phyloP scores from a whole-genome alignment of 2,888 invertebrate genomes.

The Epirrhoe tristata region DNA sequence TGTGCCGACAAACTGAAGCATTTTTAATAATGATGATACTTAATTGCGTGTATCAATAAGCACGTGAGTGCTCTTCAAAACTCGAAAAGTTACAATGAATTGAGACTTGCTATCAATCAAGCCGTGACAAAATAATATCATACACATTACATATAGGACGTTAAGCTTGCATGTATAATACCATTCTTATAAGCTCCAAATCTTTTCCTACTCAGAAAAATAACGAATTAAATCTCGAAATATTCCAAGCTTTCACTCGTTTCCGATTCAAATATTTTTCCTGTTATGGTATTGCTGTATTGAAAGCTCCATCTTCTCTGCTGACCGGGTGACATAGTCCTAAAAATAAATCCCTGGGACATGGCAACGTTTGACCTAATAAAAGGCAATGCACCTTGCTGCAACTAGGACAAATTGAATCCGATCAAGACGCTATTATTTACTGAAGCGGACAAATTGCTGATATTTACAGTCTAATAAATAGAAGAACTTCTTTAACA shows the following conservation, averaged over 20 bases:
- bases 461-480: not conserved
- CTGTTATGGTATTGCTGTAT: not conserved
- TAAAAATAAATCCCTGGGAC: not conserved
- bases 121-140: too few species aligned
- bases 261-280: not conserved
- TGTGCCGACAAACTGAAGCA: too few species aligned
- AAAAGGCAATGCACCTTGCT: conserved; percentile 1
- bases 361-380: not conserved
- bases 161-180: too few species aligned
- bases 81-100: too few species aligned
- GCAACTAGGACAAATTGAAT: not conserved
- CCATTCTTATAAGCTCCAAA: too few species aligned
- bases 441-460: not conserved
- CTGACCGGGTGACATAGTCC: not conserved
- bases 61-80: too few species aligned
- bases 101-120: too few species aligned
- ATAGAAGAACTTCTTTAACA: too few species aligned
- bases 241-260: not conserved
- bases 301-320: not conserved
- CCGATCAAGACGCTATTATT: not conserved
- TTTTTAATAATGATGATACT: too few species aligned
- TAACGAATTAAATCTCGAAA: not conserved
- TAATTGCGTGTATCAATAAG: too few species aligned
- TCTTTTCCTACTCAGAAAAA: too few species aligned
- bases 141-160: too few species aligned